A percentile compares a stretch with the other conserved stretches of the same genome.
phyloP scores from a whole-genome alignment of 2,113 vertebrate species.

The Vombatus ursinus region DNA sequence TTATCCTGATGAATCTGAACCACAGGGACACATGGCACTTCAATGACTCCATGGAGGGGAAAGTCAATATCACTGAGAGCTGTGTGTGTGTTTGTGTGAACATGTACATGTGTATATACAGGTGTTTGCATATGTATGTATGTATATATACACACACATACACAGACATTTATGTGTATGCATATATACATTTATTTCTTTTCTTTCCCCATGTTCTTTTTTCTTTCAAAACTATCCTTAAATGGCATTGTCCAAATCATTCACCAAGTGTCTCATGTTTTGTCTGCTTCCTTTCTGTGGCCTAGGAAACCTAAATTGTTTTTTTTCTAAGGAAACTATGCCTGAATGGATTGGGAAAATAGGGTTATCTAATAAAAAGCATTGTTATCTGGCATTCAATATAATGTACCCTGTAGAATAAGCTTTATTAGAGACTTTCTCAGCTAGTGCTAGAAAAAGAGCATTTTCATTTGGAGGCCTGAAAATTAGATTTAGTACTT shows the following conservation, averaged over 20 bases:
- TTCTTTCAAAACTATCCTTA: neutral
- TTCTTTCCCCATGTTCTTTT: neutral
- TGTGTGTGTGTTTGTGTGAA: neutral
- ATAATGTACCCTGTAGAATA: neutral
- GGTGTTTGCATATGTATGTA: too few species aligned
- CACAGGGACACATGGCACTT: neutral
- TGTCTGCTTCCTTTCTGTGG: neutral
- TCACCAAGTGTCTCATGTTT: slow-evolving; percentile 7
- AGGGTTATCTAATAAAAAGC: slow-evolving; percentile 5
- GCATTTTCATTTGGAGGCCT: slow-evolving; percentile 48
- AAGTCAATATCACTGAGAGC: neutral
- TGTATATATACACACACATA: neutral
- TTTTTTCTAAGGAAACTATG: slow-evolving; percentile 40
- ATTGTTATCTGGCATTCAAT: neutral
- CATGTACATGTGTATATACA: neutral
- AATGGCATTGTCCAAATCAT: slow-evolving; percentile 31
- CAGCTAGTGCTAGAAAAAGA: slow-evolving; percentile 30
- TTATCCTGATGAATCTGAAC: neutral
- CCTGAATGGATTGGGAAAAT: slow-evolving; percentile 8
- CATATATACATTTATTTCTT: neutral
- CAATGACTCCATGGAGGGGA: neutral
- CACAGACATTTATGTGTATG: neutral
- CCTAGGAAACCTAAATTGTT: slow-evolving; percentile 15
- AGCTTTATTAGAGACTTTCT: slow-evolving; percentile 41
- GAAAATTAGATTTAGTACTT: slow-evolving; percentile 46